These are phyloP conservation scores for Ectobius pallidus DNA, from an alignment of 2,888 invertebrate genomes.

Conservation along the genomic window DNA sequence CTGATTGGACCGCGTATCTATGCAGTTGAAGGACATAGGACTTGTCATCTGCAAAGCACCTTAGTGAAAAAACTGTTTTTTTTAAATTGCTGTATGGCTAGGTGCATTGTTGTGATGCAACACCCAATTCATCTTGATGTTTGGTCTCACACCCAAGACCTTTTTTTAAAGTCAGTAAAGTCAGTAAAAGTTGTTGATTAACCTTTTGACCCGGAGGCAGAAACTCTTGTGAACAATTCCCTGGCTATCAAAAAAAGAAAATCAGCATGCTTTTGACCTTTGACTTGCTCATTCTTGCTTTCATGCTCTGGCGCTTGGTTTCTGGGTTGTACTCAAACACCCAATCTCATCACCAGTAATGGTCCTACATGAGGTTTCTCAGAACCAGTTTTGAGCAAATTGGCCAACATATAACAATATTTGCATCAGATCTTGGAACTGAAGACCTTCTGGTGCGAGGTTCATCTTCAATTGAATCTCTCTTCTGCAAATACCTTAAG, in stretches of 20 bases:
- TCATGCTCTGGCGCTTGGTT: not conserved
- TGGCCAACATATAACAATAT: conserved; percentile 37
- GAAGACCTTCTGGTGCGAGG: conserved; percentile 39
- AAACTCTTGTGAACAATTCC: not conserved
- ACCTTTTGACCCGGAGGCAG: not conserved
- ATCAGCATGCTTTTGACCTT: not conserved
- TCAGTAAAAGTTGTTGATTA: not conserved
- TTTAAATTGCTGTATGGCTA: no score
- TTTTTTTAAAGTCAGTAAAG: not conserved
- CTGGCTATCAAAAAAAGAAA: not conserved
- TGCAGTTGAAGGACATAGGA: no score
- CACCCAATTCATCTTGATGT: not conserved
- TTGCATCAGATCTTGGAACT: conserved; percentile 44
- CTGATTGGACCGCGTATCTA: no score
- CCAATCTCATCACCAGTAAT: not conserved
- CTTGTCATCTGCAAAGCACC: no score
- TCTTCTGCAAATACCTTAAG: conserved; percentile 40
- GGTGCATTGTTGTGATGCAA: not conserved
- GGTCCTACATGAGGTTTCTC: not conserved
- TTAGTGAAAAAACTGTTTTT: no score
- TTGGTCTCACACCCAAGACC: not conserved
- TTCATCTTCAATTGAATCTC: conserved; percentile 43
- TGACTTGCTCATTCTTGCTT: not conserved
- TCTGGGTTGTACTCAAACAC: not conserved
- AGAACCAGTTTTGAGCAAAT: not conserved